Evolutionary conservation across 2,888 invertebrate species (phyloP).

Genomic region (Drosophila siamana): DNA sequence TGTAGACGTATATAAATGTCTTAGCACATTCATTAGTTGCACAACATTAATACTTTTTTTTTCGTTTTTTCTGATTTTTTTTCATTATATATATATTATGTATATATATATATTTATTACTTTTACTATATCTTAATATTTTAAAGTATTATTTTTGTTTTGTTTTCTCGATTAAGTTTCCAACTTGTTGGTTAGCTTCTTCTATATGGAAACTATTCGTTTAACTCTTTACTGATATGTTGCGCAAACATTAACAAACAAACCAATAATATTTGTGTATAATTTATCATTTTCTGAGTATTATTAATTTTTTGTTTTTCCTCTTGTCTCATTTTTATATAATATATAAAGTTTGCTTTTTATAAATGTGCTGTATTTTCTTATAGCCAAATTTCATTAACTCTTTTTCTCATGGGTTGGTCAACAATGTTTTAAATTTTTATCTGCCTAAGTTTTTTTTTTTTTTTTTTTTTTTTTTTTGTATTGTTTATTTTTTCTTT

Average conservation of each 20-base stretch:
- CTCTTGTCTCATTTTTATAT: constrained; percentile 29
- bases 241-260: constrained; percentile 86
- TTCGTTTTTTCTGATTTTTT: constrained; percentile 39
- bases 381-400: constrained; percentile 65
- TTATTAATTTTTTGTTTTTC: constrained; percentile 23
- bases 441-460: constrained; percentile 46
- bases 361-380: constrained; percentile 61
- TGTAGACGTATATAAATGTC: constrained; percentile 80
- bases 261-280: constrained; percentile 81
- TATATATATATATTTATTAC: constrained; percentile 47
- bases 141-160: constrained; percentile 36
- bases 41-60: constrained; percentile 78
- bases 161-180: constrained; percentile 55
- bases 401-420: constrained; percentile 58
- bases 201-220: constrained; percentile 75
- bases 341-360: constrained; percentile 67
- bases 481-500: constrained; percentile 23
- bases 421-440: constrained; percentile 74
- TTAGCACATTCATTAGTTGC: constrained; percentile 79
- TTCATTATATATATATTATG: constrained; percentile 48
- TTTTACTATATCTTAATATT: constrained; percentile 53
- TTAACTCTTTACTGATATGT: constrained; percentile 85
- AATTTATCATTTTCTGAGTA: constrained; percentile 43
- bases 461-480: constrained; percentile 18
- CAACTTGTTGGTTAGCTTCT: constrained; percentile 64